Evolutionary conservation across 2,888 invertebrate species (phyloP), one percentile per base, ranked within the genome.

Genomic region (Trichacis sp.): DNA sequence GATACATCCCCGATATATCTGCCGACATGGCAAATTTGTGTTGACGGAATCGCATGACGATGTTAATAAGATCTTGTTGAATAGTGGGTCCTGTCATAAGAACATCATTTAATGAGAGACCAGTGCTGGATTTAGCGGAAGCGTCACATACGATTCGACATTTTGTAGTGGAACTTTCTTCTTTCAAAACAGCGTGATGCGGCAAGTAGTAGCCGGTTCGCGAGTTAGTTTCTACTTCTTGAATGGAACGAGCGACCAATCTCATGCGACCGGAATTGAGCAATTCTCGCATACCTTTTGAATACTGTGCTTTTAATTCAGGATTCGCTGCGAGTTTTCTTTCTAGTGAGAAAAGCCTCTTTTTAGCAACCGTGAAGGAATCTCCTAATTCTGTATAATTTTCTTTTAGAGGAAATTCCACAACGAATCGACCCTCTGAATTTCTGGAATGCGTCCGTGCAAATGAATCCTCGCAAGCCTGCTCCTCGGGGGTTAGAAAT

Each of bases 1-100:
- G 69, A 46, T 74, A 80, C 77, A 79, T 80, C 61, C 79, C 75
- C 5, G 60, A 70, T 17, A 82, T 70, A 51, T 81, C 79, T n/a
- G 72, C 77, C 6, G 71, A 71, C 5, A 78, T 29, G 0, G 72
- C 75, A 33, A 71, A 68, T 1, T 15, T 24, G 47, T 74, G 64
- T 14, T 57, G 45, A 0, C 77, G 51, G 54, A 77, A 77, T 3
- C 73, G 53, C 2, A 71, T 11, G 2, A 81, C 11, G 1, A 75
- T 52, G 4, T 71, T 36, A 17, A 73, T 62, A 1, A 77, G 38
- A 17, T 74, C 70, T 1, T 67, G 51, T 48, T 77, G 75, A 4
- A 76, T 51, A 0, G 65, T 66, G 0, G 77, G 73, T 2, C 78
- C 81, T 1, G 72, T 69, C 45, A 62, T 45, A 14, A 77, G 51